Conservation (phyloP, 2,113 vertebrate genomes). For the Pithys albifrons region DNA sequence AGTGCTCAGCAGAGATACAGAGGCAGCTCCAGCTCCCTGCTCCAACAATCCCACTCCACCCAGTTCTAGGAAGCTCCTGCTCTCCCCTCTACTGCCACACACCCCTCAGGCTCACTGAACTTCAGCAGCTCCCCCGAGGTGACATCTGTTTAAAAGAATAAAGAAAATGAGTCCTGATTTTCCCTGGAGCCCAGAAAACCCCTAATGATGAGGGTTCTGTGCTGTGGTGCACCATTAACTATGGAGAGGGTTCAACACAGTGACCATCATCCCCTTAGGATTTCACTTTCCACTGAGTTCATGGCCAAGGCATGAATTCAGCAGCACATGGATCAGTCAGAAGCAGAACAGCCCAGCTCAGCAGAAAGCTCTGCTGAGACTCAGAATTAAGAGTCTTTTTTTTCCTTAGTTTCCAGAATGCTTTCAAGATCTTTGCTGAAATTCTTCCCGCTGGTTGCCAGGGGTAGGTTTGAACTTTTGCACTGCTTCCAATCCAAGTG, state of each 20-base stretch:
- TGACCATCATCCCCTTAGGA: neutral
- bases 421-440: neutral
- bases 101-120: neutral
- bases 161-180: neutral
- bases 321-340: neutral
- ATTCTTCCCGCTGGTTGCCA: neutral
- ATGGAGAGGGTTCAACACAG: neutral
- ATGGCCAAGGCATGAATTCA: neutral
- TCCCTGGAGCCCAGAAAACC: neutral
- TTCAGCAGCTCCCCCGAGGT: neutral
- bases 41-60: neutral
- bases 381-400: neutral
- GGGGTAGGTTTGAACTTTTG: neutral
- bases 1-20: rapidly evolving
- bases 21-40: neutral
- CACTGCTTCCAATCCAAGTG: neutral
- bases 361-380: neutral
- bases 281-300: neutral
- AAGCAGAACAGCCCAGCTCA: neutral
- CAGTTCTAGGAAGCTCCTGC: neutral
- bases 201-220: neutral
- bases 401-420: neutral
- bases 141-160: neutral
- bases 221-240: neutral
- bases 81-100: neutral